Percentiles rank a stretch among this genome's conserved stretches.
Conservation (phyloP, 1,140 invertebrate genomes). For the Drosophila trapezifrons region DNA sequence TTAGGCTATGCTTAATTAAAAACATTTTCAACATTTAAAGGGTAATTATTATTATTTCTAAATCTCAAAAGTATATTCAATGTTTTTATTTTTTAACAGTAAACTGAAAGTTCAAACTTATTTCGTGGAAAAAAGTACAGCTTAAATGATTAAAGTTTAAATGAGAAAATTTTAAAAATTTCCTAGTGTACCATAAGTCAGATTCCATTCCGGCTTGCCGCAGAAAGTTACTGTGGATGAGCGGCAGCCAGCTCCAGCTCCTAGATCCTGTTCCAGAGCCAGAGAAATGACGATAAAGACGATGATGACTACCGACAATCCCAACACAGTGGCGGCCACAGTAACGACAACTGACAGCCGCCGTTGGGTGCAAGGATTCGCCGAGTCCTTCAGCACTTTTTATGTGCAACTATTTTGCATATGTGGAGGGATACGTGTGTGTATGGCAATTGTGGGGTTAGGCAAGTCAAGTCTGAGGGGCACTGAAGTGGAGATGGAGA, state of each 20-base stretch:
- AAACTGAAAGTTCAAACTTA: too few relatives aligned
- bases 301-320: slow-evolving; percentile 45
- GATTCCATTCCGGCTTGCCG: slow-evolving; percentile 66
- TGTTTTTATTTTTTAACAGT: not conserved
- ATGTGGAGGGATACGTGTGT: slow-evolving; percentile 17
- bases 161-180: not conserved
- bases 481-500: not conserved
- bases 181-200: slow-evolving; percentile 56
- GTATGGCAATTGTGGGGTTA: slow-evolving; percentile 1
- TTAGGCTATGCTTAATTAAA: too few relatives aligned
- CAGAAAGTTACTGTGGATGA: slow-evolving; percentile 34
- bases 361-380: slow-evolving; percentile 32
- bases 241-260: not conserved
- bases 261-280: slow-evolving; percentile 9
- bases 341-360: slow-evolving; percentile 49
- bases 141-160: not conserved
- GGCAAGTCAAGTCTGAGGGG: slow-evolving; percentile 2
- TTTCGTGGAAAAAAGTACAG: not conserved
- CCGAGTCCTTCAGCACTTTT: slow-evolving; percentile 64
- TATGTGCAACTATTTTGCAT: slow-evolving; percentile 77
- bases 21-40: too few relatives aligned
- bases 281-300: slow-evolving; percentile 26
- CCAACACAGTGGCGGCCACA: slow-evolving; percentile 22
- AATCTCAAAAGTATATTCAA: too few relatives aligned
- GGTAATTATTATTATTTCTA: too few relatives aligned